A percentile compares a stretch with the other conserved stretches of the same genome.
These are phyloP conservation scores for Propithecus coquereli DNA, from an alignment of 2,113 vertebrate genomes.

Conservation along the genomic window DNA sequence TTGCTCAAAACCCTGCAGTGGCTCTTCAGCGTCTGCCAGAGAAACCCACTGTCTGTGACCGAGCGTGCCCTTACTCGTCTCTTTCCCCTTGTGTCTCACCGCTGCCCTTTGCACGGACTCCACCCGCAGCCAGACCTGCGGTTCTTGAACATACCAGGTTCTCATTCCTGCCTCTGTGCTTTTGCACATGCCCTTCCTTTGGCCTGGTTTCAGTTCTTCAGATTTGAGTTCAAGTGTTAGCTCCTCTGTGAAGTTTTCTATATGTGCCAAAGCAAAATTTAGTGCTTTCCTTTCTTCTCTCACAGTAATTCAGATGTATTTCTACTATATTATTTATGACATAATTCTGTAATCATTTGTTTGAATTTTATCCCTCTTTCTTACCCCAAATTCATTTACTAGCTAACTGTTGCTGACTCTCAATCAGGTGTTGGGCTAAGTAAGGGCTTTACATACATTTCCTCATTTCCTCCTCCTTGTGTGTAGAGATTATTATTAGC, in stretches of 20 bases:
- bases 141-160: background rate
- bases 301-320: background rate
- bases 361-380: background rate
- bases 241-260: background rate
- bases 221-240: background rate
- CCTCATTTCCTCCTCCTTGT: background rate
- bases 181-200: background rate
- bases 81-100: background rate
- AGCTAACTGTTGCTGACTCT: background rate
- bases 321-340: background rate
- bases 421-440: background rate
- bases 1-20: background rate
- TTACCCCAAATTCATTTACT: background rate
- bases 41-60: background rate
- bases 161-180: background rate
- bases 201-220: constrained; percentile 7
- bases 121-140: background rate
- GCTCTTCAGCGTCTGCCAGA: background rate
- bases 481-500: background rate
- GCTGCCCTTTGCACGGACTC: background rate
- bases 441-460: background rate
- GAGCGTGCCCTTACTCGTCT: background rate
- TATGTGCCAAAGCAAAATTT: background rate
- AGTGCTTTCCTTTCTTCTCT: background rate
- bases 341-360: background rate